Evolutionary conservation across 1,140 invertebrate genomes (phyloP), one percentile per base, ranked within the genome.

Genomic region (Sogatella furcifera): DNA sequence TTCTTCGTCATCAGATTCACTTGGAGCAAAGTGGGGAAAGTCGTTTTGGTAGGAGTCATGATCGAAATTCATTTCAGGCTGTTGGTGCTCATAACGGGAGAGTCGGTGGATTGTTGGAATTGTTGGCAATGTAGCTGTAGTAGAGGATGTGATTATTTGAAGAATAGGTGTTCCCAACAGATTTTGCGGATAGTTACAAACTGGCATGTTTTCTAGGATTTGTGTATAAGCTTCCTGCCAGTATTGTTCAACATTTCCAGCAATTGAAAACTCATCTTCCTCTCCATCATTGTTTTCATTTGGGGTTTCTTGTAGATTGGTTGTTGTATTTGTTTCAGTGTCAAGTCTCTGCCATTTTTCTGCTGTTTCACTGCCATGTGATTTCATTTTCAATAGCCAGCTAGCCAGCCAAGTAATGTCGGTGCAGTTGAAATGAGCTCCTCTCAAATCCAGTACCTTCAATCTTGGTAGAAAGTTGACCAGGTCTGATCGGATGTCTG

Each of bases 381-480:
- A 38, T 38, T 38, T 59, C 19, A 19, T 1, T n/a, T 31, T 31
- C 42, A 31, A 17, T 68, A 84, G 73, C 84, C 84, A 86, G 46
- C 81, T 76, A 5, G 77, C 79, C 0, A 85, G 63, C 84, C 84
- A 86, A 38, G 79, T 68, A 24, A 84, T 74, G 24, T 80, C 77
- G 0, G 60, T 31, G 67, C 84, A 87, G 66, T 85, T 81, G 68
- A 85, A 78, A 14, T 75, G 71, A 67, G 87, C 87, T 1, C 79
- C 81, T 38, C 76, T 72, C 19, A 87, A 67, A 64, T 79, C 73
- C 1, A 88, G 68, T 8, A 73, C 71, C 52, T 77, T 78, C 53
- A 92, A 68, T 65, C 87, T 81, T 0, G 85, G 83, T 42, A 92
- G 77, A 65, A 84, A 81, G 63, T 82, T 81, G 22, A 82, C 73